A percentile compares a stretch with the other conserved stretches of the same genome.
These are phyloP conservation scores for Apodemus sylvaticus DNA, from an alignment of 2,113 vertebrate species.

Conservation along the genomic window DNA sequence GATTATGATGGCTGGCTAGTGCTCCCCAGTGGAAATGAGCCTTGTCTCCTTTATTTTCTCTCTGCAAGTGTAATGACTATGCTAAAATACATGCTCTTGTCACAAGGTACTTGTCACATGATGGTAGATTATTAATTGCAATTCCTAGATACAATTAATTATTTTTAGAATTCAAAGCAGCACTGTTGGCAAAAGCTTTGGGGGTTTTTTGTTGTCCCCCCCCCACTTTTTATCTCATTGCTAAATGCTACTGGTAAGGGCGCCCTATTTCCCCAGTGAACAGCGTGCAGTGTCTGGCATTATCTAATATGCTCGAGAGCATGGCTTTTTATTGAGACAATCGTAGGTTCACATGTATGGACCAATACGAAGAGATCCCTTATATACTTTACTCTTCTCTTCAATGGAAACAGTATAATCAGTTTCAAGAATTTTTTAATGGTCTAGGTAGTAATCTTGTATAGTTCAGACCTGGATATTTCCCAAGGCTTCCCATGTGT, in stretches of 20 bases:
- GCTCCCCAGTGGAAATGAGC: neutral
- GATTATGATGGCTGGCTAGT: neutral
- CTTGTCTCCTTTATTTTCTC: neutral
- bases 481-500: neutral
- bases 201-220: neutral
- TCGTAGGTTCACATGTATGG: neutral
- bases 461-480: neutral
- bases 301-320: neutral
- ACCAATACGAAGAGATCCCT: neutral
- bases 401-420: neutral
- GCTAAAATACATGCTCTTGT: conserved; percentile 31
- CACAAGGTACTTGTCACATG: neutral
- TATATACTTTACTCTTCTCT: neutral
- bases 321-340: neutral
- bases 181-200: neutral
- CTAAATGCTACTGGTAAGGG: neutral
- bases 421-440: neutral
- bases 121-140: conserved; percentile 6
- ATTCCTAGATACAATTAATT: neutral
- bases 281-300: neutral
- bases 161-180: neutral
- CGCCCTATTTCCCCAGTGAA: neutral
- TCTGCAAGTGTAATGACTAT: neutral
- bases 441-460: neutral
- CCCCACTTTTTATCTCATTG: neutral